These are phyloP conservation scores for Drosophila obscura DNA, from an alignment of 1,140 invertebrate species.

Conservation along the genomic window DNA sequence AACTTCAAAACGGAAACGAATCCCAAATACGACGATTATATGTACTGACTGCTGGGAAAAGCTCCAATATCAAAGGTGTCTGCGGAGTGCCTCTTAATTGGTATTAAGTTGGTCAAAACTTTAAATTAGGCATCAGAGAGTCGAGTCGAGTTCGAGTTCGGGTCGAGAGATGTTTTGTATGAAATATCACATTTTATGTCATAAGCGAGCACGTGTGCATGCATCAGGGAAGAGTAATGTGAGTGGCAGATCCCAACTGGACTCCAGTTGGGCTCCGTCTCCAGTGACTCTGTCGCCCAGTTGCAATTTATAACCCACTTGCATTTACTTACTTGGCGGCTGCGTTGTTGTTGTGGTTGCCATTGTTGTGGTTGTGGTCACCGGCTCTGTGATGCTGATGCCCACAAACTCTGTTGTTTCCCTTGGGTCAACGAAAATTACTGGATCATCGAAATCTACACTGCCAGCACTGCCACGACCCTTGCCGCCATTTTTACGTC, in stretches of 20 bases:
- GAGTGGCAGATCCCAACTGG: background rate
- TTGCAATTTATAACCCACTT: constrained; percentile 44
- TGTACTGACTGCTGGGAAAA: background rate
- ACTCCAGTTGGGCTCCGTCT: background rate
- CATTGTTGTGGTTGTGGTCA: constrained; percentile 85
- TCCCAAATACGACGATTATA: constrained; percentile 7
- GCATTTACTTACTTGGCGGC: constrained; percentile 87
- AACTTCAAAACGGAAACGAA: constrained; percentile 62
- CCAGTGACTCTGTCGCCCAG: background rate
- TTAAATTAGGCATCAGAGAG: constrained; percentile 31
- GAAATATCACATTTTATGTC: constrained; percentile 25
- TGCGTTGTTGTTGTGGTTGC: constrained; percentile 87
- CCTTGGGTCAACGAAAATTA: constrained; percentile 84
- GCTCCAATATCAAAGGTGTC: background rate
- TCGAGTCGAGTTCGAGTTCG: background rate
- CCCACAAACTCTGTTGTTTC: constrained; percentile 85
- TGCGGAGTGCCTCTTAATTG: constrained; percentile 22
- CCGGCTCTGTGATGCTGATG: constrained; percentile 84
- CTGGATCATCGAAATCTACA: constrained; percentile 80
- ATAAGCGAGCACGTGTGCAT: constrained; percentile 9
- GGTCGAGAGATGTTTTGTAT: background rate
- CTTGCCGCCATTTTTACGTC: constrained; percentile 79
- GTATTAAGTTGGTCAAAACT: constrained; percentile 41
- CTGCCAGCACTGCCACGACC: constrained; percentile 84
- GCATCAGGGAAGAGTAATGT: background rate